Base-by-base conservation (phyloP, 1,140 invertebrate genomes). In the Trigoniulus corallinus region DNA sequence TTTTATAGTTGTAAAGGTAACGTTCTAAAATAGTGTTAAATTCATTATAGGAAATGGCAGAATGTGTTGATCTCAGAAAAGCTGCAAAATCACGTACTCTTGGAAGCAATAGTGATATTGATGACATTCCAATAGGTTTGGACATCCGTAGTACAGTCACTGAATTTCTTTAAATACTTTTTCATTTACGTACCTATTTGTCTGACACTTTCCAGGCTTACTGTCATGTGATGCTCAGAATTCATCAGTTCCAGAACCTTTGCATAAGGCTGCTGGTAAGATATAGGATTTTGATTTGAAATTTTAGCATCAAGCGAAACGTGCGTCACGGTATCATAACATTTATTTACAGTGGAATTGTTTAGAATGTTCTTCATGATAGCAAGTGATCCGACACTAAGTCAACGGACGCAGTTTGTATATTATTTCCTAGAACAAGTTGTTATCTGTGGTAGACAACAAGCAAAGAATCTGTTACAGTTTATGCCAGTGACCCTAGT, bases 391-490 rank as follows among this genome's bases (percentile, higher is more conserved):
- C 80, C 82, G 55, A 76, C 77, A 0, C 76, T 91, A 0, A 84
- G 82, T 15, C 82, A 85, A 47, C 81, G 88, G 57, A 85, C 84
- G 3, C 78, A 86, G 59, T 91, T 92, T 64, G 82, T 88, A 47
- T 76, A 88, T 51, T 75, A 82, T 56, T 85, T 93, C 62, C 68
- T 91, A n/a, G 74, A 82, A 48, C 74, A 81, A 57, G 72, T 84
- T 24, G 83, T 91, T 1, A 75, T 81, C 56, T 87, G 83, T 68
- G 82, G 83, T 0, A 77, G 78, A 41, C 79, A 85, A 12, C 75
- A 80, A 54, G 76, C 82, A 20, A 70, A 76, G 23, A 68, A 79
- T 37, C 76, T 91, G n/a, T 63, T 91, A 13, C 80, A 84, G 51
- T 80, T 82, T 56, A 80, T 91, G 74, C 84, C 86, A 0, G 71